A percentile compares a stretch with the other conserved stretches of the same genome.
These are phyloP conservation scores for Rhineura floridana DNA, from an alignment of 2,113 vertebrate genomes.

Conservation along the genomic window DNA sequence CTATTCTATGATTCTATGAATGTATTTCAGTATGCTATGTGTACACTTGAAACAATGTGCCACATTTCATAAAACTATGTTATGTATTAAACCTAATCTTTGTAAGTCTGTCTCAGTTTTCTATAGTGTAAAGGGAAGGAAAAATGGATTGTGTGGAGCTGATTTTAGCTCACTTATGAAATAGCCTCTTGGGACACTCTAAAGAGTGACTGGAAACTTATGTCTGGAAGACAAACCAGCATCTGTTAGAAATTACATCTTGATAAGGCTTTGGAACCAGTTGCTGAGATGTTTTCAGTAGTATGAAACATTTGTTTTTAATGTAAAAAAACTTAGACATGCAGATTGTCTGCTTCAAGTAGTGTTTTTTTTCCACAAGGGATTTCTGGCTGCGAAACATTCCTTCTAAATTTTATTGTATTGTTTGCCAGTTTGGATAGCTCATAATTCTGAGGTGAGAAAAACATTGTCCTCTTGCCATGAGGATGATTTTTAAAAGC, in stretches of 20 bases:
- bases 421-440: conserved; percentile 55
- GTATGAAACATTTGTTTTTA: conserved; percentile 77
- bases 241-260: conserved; percentile 79
- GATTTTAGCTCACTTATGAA: conserved; percentile 72
- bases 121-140: conserved; percentile 65
- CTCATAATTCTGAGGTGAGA: conserved; percentile 52
- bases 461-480: conserved; percentile 9
- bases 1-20: too few relatives aligned
- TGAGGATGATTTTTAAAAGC: background rate
- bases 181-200: conserved; percentile 60
- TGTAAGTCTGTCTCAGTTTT: conserved; percentile 64
- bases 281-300: conserved; percentile 72
- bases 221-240: conserved; percentile 67
- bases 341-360: conserved; percentile 62
- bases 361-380: conserved; percentile 54
- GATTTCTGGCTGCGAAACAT: conserved; percentile 72
- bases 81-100: conserved; percentile 66
- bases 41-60: conserved; percentile 59
- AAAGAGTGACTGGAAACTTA: conserved; percentile 66
- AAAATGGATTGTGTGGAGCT: conserved; percentile 72
- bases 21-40: conserved; percentile 47
- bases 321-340: conserved; percentile 67
- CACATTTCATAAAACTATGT: conserved; percentile 61
- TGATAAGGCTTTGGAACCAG: conserved; percentile 69
- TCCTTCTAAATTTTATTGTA: conserved; percentile 64